Percentiles rank a stretch among this genome's conserved stretches.
Conservation (phyloP, 2,113 vertebrate genomes). For the Notarius quadriscutis region DNA sequence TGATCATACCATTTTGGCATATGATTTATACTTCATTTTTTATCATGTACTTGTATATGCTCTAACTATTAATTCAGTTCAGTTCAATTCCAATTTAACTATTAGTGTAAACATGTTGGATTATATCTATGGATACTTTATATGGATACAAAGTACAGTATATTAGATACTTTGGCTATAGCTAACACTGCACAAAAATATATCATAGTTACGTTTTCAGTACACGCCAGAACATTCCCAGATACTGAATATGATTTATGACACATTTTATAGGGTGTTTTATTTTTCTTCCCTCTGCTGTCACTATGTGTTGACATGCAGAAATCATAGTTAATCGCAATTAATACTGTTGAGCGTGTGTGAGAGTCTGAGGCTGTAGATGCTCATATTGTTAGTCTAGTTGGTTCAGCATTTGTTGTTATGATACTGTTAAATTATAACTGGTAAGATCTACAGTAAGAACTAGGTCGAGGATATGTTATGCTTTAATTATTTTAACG, state of each 20-base stretch:
- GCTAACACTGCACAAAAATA: not conserved
- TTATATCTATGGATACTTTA: not conserved
- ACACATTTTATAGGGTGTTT: not conserved
- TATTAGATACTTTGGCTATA: not conserved
- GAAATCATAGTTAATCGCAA: not conserved
- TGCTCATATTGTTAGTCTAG: not conserved
- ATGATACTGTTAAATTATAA: not conserved
- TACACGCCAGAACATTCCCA: not conserved
- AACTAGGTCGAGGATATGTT: not conserved
- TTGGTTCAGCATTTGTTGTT: not conserved
- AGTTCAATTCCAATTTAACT: no score
- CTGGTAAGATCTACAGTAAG: not conserved
- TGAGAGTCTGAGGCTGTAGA: not conserved
- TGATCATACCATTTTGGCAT: not conserved
- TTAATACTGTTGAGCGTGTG: not conserved
- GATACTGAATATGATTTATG: not conserved
- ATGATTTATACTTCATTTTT: not conserved
- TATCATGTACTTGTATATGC: not conserved
- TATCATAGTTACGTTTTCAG: not conserved
- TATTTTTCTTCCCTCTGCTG: not conserved
- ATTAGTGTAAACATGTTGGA: not conserved
- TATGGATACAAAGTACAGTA: no score
- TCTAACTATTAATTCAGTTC: not conserved
- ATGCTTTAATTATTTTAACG: not conserved
- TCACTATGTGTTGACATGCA: not conserved